These are phyloP conservation scores for Antedon mediterranea DNA, from an alignment of 53 echinoderm and acorn worm species.

Conservation along the genomic window DNA sequence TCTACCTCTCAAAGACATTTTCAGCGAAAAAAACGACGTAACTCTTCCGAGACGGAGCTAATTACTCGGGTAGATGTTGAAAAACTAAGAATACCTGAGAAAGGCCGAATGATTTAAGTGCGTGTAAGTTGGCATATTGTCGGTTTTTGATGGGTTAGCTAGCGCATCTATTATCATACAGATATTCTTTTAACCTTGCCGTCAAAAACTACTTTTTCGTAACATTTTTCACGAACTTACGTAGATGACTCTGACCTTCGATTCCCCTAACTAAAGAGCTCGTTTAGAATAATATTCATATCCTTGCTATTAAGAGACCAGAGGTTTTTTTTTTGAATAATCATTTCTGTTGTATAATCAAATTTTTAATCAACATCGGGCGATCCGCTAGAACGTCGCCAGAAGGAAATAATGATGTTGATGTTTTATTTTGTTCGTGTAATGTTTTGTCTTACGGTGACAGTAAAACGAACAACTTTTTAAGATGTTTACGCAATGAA, in stretches of 20 bases:
- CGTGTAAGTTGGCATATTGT: background rate
- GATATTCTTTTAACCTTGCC: background rate
- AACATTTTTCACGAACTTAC: background rate
- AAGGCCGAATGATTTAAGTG: background rate
- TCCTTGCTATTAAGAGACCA: no score
- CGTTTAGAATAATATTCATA: background rate
- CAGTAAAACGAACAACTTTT: no score
- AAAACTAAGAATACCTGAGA: background rate
- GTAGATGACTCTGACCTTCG: background rate
- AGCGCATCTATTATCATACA: background rate
- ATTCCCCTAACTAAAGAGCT: background rate
- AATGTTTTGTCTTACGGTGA: no score
- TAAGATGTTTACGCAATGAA: no score
- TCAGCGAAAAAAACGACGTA: background rate
- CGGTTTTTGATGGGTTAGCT: background rate
- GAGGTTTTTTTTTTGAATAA: no score
- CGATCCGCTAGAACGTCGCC: no score
- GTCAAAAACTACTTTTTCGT: background rate
- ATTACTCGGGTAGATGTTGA: background rate
- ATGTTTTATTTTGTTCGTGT: no score
- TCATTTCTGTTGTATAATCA: no score
- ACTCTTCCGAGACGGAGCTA: background rate
- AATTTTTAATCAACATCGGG: no score
- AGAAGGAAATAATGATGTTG: no score
- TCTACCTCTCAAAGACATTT: background rate